Evolutionary conservation across 2,113 vertebrate species (phyloP).

Genomic region (Eublepharis macularius): DNA sequence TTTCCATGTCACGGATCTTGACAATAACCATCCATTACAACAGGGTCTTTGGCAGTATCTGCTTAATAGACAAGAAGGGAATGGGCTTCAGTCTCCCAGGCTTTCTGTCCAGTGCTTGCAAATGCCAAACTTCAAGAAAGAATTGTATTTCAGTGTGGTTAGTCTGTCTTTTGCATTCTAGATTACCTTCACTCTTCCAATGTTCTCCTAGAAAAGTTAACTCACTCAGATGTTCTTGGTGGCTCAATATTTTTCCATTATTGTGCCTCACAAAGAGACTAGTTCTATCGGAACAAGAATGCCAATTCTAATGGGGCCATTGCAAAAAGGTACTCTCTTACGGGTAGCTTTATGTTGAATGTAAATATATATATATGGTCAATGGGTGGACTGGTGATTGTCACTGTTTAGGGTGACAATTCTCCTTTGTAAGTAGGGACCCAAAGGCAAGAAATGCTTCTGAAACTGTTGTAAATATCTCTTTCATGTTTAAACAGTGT

Average conservation of each 20-base stretch:
- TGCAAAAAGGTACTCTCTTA: background rate
- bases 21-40: background rate
- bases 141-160: background rate
- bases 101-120: conserved; percentile 14
- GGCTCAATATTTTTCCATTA: background rate
- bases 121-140: conserved; percentile 36
- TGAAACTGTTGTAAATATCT: conserved; percentile 55
- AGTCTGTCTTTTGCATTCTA: background rate
- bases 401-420: background rate
- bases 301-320: background rate
- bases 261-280: background rate
- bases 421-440: conserved; percentile 10
- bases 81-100: background rate
- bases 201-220: background rate
- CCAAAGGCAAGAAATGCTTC: conserved; percentile 40
- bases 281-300: background rate
- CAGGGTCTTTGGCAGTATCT: background rate
- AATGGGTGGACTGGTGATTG: accelerated
- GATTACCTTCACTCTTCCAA: background rate
- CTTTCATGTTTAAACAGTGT: conserved; percentile 36
- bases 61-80: background rate
- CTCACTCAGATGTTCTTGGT: background rate
- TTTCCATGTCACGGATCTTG: background rate
- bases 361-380: conserved; percentile 21
- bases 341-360: conserved; percentile 40